Conservation (phyloP, 2,888 invertebrate species). For the Drosophila putrida region DNA sequence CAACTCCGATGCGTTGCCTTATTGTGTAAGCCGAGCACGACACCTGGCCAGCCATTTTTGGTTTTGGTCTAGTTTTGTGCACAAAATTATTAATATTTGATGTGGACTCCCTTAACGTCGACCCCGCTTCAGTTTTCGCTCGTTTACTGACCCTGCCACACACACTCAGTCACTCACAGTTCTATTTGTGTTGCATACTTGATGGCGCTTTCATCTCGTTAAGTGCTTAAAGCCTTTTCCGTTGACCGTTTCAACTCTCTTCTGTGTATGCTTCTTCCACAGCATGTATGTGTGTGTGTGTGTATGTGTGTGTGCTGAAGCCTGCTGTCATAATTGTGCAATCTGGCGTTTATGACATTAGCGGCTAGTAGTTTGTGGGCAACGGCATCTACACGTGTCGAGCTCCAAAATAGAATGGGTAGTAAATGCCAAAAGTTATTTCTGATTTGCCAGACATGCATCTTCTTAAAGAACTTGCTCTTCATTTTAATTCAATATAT, state of each 20-base stretch:
- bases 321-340: constrained; percentile 72
- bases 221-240: constrained; percentile 77
- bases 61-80: constrained; percentile 66
- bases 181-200: constrained; percentile 71
- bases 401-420: neutral
- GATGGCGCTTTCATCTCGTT: constrained; percentile 75
- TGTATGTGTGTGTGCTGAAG: constrained; percentile 32
- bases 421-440: neutral
- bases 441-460: too few relatives aligned
- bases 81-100: constrained; percentile 79
- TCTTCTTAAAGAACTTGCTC: neutral
- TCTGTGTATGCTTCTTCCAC: constrained; percentile 1
- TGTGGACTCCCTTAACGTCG: constrained; percentile 23
- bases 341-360: constrained; percentile 71
- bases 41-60: constrained; percentile 68
- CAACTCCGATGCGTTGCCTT: constrained; percentile 58
- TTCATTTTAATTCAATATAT: neutral
- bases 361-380: constrained; percentile 60
- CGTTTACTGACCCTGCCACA: constrained; percentile 14
- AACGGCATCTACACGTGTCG: constrained; percentile 25
- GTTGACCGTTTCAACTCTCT: constrained; percentile 20
- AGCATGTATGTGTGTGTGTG: neutral
- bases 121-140: neutral
- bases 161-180: constrained; percentile 25
- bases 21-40: constrained; percentile 77